Conservation (phyloP, 1,140 invertebrate species). For the Trissolcus basalis region DNA sequence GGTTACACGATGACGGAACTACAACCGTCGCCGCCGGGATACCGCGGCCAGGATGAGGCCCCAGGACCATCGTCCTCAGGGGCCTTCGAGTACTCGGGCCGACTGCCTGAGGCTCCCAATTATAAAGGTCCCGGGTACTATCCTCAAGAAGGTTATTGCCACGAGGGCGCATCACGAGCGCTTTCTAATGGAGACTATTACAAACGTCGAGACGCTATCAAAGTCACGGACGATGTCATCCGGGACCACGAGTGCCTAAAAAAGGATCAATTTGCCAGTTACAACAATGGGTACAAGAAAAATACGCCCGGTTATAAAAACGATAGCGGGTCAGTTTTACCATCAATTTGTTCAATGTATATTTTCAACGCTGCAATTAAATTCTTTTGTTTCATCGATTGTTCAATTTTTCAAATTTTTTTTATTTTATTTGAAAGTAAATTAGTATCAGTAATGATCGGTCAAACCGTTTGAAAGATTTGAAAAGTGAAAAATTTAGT, state of each 20-base stretch:
- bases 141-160: constrained; percentile 67
- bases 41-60: constrained; percentile 74
- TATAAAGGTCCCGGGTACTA: constrained; percentile 67
- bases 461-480: not conserved
- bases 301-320: constrained; percentile 74
- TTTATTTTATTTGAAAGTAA: not conserved
- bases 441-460: too few species aligned
- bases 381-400: too few species aligned
- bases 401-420: constrained; percentile 9
- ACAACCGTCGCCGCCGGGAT: constrained; percentile 73
- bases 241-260: constrained; percentile 58
- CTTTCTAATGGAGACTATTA: constrained; percentile 64
- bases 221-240: constrained; percentile 64
- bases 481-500: not conserved
- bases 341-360: too few species aligned
- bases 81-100: constrained; percentile 71
- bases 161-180: constrained; percentile 63
- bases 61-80: constrained; percentile 68
- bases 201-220: constrained; percentile 63
- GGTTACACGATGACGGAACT: constrained; percentile 78
- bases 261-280: constrained; percentile 66
- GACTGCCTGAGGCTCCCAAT: constrained; percentile 69
- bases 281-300: constrained; percentile 74
- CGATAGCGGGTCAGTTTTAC: constrained; percentile 73
- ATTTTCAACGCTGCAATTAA: too few species aligned